Evolutionary conservation across 2,113 vertebrate genomes (phyloP).

Genomic region (Acrocephalus kingi): DNA sequence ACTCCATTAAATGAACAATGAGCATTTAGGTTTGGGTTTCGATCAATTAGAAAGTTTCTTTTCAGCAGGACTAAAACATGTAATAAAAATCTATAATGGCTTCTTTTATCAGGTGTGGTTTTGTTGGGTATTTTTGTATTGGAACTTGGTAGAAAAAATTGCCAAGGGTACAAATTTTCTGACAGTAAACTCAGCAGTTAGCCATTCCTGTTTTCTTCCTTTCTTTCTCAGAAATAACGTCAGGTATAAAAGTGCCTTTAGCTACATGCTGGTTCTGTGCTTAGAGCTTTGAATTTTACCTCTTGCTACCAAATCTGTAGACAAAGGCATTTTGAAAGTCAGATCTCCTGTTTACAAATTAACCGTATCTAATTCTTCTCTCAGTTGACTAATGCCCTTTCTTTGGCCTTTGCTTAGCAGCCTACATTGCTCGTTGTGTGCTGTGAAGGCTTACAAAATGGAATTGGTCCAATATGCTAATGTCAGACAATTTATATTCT

Average conservation of each 20-base stretch:
- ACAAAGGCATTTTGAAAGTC: not conserved
- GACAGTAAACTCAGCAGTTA: not conserved
- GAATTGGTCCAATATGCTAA: constrained; percentile 49
- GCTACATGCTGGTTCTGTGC: not conserved
- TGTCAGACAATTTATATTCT: constrained; percentile 39
- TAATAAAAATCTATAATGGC: not conserved
- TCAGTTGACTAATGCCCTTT: not conserved
- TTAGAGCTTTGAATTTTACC: not conserved
- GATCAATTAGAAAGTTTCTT: not conserved
- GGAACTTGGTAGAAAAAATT: not conserved
- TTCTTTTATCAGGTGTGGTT: not conserved
- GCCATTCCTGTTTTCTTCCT: not conserved
- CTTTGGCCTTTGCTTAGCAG: not conserved
- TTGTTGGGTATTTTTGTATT: not conserved
- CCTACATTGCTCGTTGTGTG: not conserved
- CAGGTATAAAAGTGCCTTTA: not conserved
- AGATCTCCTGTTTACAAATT: constrained; percentile 29
- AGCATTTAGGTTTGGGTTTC: not conserved
- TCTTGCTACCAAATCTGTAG: not conserved
- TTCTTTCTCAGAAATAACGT: not conserved
- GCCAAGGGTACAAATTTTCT: not conserved
- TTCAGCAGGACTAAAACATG: not conserved
- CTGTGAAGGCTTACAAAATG: not conserved
- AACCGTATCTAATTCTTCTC: not conserved
- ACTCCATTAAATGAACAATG: not conserved